phyloP scores from a whole-genome alignment of 2,113 vertebrate genomes.

The Hippocampus abdominalis region DNA sequence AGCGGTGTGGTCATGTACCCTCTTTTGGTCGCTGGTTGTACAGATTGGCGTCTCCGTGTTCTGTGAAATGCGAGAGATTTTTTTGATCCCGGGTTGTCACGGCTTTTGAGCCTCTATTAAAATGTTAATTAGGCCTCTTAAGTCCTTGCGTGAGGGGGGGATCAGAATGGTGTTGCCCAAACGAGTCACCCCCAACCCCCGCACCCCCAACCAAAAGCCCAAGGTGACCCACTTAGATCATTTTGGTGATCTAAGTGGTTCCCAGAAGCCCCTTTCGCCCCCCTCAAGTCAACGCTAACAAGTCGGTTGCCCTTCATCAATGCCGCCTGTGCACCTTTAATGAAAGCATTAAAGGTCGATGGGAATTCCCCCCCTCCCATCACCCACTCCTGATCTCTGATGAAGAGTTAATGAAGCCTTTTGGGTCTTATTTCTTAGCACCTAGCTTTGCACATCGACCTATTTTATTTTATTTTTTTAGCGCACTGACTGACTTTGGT shows the following conservation, averaged over 20 bases:
- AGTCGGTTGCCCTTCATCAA: conserved; percentile 36
- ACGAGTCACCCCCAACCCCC: neutral
- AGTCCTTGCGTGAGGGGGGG: conserved; percentile 5
- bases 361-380: conserved; percentile 44
- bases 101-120: conserved; percentile 22
- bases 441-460: neutral
- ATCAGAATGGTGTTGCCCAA: neutral
- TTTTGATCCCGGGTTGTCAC: conserved; percentile 1
- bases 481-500: no score
- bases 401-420: conserved; percentile 42
- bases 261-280: conserved; percentile 22
- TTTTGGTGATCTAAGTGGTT: conserved; percentile 26
- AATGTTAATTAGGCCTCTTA: conserved; percentile 23
- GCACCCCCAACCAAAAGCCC: conserved; percentile 1
- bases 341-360: conserved; percentile 11
- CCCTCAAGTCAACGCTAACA: conserved; percentile 11
- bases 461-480: no score
- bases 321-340: conserved; percentile 31
- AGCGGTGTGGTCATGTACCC: conserved; percentile 50
- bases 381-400: conserved; percentile 16
- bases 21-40: neutral
- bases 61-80: conserved; percentile 5
- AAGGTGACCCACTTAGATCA: conserved; percentile 43
- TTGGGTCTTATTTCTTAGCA: neutral
- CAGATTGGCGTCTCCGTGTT: conserved; percentile 11